Conservation (phyloP, 1,140 invertebrate species). For the Ridgeia piscesae region DNA sequence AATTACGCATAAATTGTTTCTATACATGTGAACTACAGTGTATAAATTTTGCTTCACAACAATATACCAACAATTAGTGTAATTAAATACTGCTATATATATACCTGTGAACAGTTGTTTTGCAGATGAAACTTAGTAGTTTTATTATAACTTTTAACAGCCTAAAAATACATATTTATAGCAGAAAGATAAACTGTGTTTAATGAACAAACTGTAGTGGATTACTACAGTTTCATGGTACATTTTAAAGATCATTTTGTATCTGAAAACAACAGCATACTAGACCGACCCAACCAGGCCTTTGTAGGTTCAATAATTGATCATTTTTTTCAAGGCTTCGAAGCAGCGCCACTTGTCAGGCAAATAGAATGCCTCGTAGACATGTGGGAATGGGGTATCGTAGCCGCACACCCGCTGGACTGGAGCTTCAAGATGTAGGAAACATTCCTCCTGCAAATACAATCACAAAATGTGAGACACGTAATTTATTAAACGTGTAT, state of each 20-base stretch:
- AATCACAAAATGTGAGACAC: not conserved
- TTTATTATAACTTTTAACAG: not conserved
- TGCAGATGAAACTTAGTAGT: not conserved
- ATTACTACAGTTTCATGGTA: not conserved
- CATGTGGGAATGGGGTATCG: slow-evolving; percentile 96
- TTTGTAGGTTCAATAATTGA: slow-evolving; percentile 68
- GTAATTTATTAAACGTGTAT: too few relatives aligned
- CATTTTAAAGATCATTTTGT: not conserved
- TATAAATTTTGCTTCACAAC: not conserved
- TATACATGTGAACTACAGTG: too few relatives aligned
- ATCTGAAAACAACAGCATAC: not conserved
- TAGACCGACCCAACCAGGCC: not conserved
- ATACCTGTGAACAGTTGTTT: not conserved
- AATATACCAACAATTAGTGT: not conserved
- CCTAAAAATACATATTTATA: not conserved
- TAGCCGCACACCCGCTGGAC: slow-evolving; percentile 89
- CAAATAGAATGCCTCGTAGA: slow-evolving; percentile 94
- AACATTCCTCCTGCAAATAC: slow-evolving; percentile 80
- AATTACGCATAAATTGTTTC: too few relatives aligned
- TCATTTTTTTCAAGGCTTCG: slow-evolving; percentile 74
- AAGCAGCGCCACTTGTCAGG: slow-evolving; percentile 92
- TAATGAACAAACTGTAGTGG: not conserved
- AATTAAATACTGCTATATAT: not conserved
- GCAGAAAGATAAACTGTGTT: not conserved
- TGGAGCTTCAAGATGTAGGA: slow-evolving; percentile 92